Base-by-base conservation (phyloP, 2,888 invertebrate species). In the Rhabditoides inermis region DNA sequence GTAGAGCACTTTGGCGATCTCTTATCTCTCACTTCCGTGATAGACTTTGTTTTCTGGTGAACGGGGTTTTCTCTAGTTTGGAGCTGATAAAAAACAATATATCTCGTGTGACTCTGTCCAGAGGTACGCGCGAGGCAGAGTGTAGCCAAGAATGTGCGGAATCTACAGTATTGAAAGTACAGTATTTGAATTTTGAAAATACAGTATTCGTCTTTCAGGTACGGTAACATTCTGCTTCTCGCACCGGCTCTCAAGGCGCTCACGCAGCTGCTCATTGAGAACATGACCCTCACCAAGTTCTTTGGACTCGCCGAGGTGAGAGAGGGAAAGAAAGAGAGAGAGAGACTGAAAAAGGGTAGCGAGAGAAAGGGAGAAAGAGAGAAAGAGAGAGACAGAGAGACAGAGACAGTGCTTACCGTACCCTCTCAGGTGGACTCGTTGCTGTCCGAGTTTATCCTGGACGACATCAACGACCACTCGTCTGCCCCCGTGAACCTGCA, bases 231-330 rank as follows among this genome's bases (percentile, higher is more conserved):
- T 51, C 53, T 74, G 20, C 56, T 74, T 18, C 56, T 74, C 25
- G 74, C 72, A 3, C 74, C 73, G 7, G 74, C 74, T 12, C 54
- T 74, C 36, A 74, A 74, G 55, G 74, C 74, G 3, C 60, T 74
- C 46, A 74, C 74, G 2, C 74, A 74, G 48, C 55, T 75, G 39
- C 60, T 74, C 35, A 75, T 74, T 47, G 74, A 74, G 55, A 74
- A 74, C 51, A 74, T 74, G 71, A 74, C 72, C 3, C 60, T 74
- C 32, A 75, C 72, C 22, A 71, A 70, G 60, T 74, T 74, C 56
- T 74, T 74, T 56, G 74, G 74, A 27, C 58, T 74, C 41, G 72
- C 72, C 5, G 74, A 74, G 60, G 67, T 66, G 45, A 36, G 28
- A 18, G 12, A 32, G 32, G 7, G 15, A 32, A 32, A 32, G 15